Conservation (phyloP, 2,888 invertebrate species). For the Hypercompe scribonia region DNA sequence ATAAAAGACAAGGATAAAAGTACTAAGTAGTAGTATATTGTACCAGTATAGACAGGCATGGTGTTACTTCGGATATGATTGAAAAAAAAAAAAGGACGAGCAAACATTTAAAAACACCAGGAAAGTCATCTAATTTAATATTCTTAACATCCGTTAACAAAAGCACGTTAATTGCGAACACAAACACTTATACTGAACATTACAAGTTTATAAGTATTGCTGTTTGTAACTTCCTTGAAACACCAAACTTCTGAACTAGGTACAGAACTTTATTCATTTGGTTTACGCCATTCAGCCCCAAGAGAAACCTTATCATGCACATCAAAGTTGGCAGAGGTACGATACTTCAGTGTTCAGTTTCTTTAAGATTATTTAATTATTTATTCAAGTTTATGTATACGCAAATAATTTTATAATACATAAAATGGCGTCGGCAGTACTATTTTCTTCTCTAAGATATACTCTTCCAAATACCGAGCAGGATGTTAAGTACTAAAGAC, state of each 20-base stretch:
- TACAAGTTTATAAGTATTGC: neutral
- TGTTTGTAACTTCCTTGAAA: neutral
- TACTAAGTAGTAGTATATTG: too few relatives aligned
- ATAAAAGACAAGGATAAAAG: too few relatives aligned
- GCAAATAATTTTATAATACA: neutral
- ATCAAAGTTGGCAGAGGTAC: neutral
- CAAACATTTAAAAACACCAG: too few relatives aligned
- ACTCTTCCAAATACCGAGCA: neutral
- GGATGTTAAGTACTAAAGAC: neutral
- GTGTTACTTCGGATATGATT: too few relatives aligned
- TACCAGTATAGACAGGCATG: too few relatives aligned
- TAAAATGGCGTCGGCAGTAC: neutral
- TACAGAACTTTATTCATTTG: neutral
- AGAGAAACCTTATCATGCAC: neutral
- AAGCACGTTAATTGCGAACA: neutral
- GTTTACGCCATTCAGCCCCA: neutral
- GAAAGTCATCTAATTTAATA: neutral
- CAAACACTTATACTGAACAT: neutral
- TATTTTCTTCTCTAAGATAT: neutral
- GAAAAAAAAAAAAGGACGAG: too few relatives aligned
- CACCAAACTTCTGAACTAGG: neutral
- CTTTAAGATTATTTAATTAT: neutral
- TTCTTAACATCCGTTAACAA: neutral
- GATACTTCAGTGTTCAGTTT: neutral
- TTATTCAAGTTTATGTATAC: neutral